phyloP scores from a whole-genome alignment of 2,888 invertebrate species.

The Monopis laevigella region DNA sequence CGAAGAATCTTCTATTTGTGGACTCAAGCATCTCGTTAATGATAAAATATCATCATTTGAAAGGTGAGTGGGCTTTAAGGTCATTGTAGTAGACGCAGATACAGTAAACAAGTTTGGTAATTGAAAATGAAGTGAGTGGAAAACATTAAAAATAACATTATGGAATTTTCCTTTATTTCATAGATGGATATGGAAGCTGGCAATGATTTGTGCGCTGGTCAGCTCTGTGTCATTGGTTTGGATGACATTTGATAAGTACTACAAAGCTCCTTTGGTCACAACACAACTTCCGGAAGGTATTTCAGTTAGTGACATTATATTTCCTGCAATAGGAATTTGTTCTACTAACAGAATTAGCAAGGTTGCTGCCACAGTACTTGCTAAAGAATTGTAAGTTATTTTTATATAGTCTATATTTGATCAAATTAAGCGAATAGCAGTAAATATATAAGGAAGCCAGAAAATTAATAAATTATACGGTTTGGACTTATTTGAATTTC shows the following conservation, averaged over 20 bases:
- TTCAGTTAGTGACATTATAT: conserved; percentile 49
- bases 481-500: not conserved
- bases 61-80: conserved; percentile 38
- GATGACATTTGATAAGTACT: conserved; percentile 47
- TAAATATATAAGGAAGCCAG: not conserved
- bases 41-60: conserved; percentile 41
- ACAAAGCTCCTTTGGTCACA: conserved; percentile 45
- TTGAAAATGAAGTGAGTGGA: too few species aligned
- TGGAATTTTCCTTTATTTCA: too few species aligned
- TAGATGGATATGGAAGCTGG: conserved; percentile 49
- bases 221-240: conserved; percentile 48
- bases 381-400: conserved; percentile 42
- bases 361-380: conserved; percentile 38
- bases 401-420: not conserved
- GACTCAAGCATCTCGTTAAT: conserved; percentile 52
- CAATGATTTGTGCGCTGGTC: conserved; percentile 40
- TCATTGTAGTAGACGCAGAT: too few species aligned
- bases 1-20: conserved; percentile 53
- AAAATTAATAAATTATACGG: not conserved
- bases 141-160: too few species aligned
- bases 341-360: conserved; percentile 57
- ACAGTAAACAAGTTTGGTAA: too few species aligned
- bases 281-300: conserved; percentile 56
- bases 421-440: not conserved
- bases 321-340: conserved; percentile 59